A percentile compares a stretch with the other conserved stretches of the same genome.
These are phyloP conservation scores for Teleiodes luculella DNA, from an alignment of 2,888 invertebrate genomes.

Conservation along the genomic window DNA sequence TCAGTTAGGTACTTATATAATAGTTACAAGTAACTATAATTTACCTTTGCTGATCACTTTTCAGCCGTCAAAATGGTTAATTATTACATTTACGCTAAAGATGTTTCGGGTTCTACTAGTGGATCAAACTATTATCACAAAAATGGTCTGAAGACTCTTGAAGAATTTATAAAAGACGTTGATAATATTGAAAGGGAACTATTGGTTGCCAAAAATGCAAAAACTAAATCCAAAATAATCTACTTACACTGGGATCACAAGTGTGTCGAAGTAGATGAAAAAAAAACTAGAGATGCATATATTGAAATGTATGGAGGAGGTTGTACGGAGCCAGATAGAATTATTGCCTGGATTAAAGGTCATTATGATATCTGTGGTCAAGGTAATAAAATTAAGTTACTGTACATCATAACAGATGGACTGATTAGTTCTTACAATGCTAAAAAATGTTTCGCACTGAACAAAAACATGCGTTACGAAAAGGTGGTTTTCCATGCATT, in stretches of 20 bases:
- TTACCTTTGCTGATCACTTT: no score
- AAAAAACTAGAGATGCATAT: not conserved
- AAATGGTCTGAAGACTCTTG: not conserved
- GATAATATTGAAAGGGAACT: not conserved
- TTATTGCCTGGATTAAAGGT: no score
- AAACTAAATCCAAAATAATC: not conserved
- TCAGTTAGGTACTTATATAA: no score
- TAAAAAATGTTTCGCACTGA: no score
- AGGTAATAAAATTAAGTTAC: no score
- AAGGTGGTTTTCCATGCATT: no score
- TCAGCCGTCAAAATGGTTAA: not conserved
- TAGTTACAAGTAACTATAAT: no score
- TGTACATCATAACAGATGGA: no score
- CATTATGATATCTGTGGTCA: no score
- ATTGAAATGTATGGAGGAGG: not conserved
- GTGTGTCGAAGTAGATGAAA: not conserved
- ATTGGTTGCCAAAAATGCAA: not conserved
- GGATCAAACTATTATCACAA: not conserved
- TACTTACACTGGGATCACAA: not conserved
- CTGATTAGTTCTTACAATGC: no score
- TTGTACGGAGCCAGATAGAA: no score
- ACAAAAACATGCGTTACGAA: no score
- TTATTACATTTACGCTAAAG: not conserved
- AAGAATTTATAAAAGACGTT: not conserved
- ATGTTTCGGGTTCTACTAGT: not conserved